These are phyloP conservation scores for Spermophilus dauricus DNA, from an alignment of 2,113 vertebrate genomes.

Conservation along the genomic window DNA sequence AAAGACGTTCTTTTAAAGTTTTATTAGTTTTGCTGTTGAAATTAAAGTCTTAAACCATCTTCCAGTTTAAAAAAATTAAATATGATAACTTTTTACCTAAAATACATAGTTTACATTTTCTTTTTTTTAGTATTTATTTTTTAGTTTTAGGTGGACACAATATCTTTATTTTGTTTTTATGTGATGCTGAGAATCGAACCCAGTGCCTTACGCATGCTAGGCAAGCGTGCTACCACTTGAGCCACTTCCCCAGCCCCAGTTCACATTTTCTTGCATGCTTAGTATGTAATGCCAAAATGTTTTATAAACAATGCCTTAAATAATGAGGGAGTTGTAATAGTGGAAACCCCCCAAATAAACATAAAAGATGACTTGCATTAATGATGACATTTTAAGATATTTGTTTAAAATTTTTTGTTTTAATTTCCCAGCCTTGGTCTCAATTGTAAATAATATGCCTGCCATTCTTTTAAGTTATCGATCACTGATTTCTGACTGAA, in stretches of 20 bases:
- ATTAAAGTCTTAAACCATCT: neutral
- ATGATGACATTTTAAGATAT: slow-evolving; percentile 17
- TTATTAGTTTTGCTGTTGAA: slow-evolving; percentile 7
- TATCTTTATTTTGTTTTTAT: too few species aligned
- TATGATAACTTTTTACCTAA: slow-evolving; percentile 10
- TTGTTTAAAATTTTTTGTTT: neutral
- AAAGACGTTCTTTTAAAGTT: neutral
- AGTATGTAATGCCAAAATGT: neutral
- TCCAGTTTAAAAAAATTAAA: slow-evolving; percentile 32
- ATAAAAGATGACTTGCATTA: neutral
- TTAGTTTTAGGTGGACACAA: too few species aligned
- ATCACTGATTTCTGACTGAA: slow-evolving; percentile 2
- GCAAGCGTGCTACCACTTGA: too few species aligned
- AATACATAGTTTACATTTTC: slow-evolving; percentile 11
- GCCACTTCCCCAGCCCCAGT: neutral
- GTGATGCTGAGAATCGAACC: too few species aligned
- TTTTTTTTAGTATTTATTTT: too few species aligned
- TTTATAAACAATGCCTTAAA: neutral
- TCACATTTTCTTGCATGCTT: slow-evolving; percentile 15
- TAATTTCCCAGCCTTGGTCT: neutral
- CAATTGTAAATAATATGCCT: neutral
- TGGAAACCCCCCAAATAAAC: neutral
- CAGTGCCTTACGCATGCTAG: too few species aligned
- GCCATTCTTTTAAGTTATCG: neutral
- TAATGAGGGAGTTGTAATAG: neutral